Base-by-base conservation (phyloP, 1,140 invertebrate species). In the Leptinotarsa undecemlineata region DNA sequence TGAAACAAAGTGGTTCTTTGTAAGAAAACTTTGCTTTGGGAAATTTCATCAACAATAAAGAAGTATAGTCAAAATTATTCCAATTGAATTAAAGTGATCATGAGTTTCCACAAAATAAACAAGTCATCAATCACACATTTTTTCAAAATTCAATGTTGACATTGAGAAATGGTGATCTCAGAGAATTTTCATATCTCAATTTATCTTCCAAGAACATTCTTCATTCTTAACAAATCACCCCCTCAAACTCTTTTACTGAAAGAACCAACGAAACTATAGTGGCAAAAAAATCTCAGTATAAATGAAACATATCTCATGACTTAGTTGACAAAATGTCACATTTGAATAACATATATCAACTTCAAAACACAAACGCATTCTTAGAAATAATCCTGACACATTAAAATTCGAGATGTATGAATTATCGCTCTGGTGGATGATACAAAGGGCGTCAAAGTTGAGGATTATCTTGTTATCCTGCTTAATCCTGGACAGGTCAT, bases 391-490 rank as follows among this genome's bases (percentile, higher is more conserved):
- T 62, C 68, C 68, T 48, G 26, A 69, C 68, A 69, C 15, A 69
- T 69, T 47, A 48, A 69, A 69, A 69, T 69, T 69, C 33, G 48
- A 69, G 68, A 51, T 69, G 20, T 47, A 42, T 69, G 68, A 69
- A 48, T 69, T 69, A 69, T 69, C 64, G 33, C 23, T 19, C 20
- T 23, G 63, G 64, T 72, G 71, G 73, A 74, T 76, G 51, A 74
- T 74, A 71, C 33, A 19, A 62, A 61, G n/a, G 68, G 47, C 75
- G 73, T 77, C 76, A 75, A 73, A 60, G 62, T 73, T 42, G 60
- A 70, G 76, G 76, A 77, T 77, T 77, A 77, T 77, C 76, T 73
- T 77, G 76, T 77, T 77, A 77, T 73, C 23, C 74, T 73, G 74
- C 75, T 77, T 77, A 77, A 75, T 77, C 76, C 64, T 42, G 63